Evolutionary conservation across 2,888 invertebrate species (phyloP).

Genomic region (Acanthacorydalis orientalis): DNA sequence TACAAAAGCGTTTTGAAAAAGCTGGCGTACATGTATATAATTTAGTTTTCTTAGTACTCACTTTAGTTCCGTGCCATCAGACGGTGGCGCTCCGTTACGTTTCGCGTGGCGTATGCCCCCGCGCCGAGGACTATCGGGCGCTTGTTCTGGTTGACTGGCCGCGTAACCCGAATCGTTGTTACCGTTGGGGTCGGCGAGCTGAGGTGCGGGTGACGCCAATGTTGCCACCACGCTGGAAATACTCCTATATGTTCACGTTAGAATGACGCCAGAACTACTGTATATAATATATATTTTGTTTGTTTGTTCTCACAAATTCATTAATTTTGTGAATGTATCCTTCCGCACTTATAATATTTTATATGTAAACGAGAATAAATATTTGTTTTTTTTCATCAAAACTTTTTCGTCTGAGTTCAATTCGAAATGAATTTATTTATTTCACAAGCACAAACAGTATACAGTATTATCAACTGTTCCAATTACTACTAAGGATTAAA

Average conservation of each 20-base stretch:
- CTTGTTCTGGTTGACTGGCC: constrained; percentile 29
- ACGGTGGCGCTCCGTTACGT: constrained; percentile 12
- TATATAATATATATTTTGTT: no score
- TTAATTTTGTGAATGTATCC: no score
- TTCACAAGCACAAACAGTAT: no score
- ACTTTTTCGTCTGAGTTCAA: no score
- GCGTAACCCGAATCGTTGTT: constrained; percentile 77
- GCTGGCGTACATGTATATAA: not conserved
- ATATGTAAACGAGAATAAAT: no score
- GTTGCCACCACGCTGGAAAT: constrained; percentile 38
- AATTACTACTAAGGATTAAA: no score
- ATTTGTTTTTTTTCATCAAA: no score
- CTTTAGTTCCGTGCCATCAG: constrained; percentile 24
- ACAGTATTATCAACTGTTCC: no score
- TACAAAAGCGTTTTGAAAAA: not conserved
- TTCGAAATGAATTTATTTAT: no score
- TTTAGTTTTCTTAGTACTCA: constrained; percentile 12
- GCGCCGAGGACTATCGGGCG: constrained; percentile 21
- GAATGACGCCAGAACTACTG: no score
- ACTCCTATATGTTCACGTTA: constrained; percentile 14
- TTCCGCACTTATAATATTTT: no score
- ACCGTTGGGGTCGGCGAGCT: constrained; percentile 51
- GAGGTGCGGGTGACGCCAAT: constrained; percentile 28
- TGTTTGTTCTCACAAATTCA: no score
- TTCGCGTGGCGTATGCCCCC: constrained; percentile 16